Conservation (phyloP, 2,797 vertebrate species). For the Zenarchopterus dispar region DNA sequence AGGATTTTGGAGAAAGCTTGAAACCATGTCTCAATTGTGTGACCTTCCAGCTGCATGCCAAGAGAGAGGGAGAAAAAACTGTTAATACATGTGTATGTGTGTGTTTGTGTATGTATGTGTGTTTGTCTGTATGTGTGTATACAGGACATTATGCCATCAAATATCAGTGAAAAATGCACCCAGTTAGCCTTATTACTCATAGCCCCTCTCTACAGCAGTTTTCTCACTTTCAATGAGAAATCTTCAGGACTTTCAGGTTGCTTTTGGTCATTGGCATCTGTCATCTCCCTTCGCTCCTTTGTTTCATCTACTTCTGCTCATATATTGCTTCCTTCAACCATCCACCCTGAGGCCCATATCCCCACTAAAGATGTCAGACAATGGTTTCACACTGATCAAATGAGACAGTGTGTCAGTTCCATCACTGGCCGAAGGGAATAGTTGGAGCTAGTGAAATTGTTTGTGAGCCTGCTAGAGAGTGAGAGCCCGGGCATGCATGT, state of each 20-base stretch:
- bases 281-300: conserved; percentile 5
- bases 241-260: conserved; percentile 54
- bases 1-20: conserved; percentile 59
- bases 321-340: conserved; percentile 55
- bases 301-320: conserved; percentile 37
- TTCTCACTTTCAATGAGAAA: conserved; percentile 57
- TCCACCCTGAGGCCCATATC: conserved; percentile 46
- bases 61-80: too few relatives aligned
- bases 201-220: conserved; percentile 25
- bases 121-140: too few relatives aligned
- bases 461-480: conserved; percentile 21
- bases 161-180: conserved; percentile 34
- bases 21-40: conserved; percentile 64
- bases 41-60: conserved; percentile 62
- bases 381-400: conserved; percentile 68
- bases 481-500: conserved; percentile 17
- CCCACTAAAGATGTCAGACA: conserved; percentile 67
- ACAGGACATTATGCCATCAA: too few relatives aligned
- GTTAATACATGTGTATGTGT: too few relatives aligned
- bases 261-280: conserved; percentile 35
- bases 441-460: conserved; percentile 56
- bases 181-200: conserved; percentile 39
- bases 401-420: conserved; percentile 72
- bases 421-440: conserved; percentile 65
- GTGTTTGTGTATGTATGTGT: neutral